Percentiles rank a stretch among this genome's conserved stretches.
phyloP scores from a whole-genome alignment of 2,797 vertebrate species.

The Odontamblyopus rebecca region DNA sequence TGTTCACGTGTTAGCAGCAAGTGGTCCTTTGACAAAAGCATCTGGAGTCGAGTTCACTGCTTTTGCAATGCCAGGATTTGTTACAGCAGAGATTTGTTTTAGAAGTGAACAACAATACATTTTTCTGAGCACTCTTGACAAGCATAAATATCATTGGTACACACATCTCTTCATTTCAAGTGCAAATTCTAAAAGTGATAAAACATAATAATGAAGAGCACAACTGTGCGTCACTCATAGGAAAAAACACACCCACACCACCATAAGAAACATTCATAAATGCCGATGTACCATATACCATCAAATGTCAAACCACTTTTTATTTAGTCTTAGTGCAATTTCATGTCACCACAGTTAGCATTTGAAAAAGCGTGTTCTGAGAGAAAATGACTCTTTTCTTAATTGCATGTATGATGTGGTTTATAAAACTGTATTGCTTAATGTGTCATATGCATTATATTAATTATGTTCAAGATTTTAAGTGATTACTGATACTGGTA shows the following conservation, averaged over 20 bases:
- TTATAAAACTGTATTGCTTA: too few relatives aligned
- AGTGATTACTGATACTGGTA: too few relatives aligned
- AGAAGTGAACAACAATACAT: constrained; percentile 60
- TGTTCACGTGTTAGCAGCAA: constrained; percentile 49
- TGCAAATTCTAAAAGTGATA: constrained; percentile 72
- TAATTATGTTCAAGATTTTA: too few relatives aligned
- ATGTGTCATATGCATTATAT: too few relatives aligned
- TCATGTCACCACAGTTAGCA: constrained; percentile 56
- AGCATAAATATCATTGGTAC: constrained; percentile 59
- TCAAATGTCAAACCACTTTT: constrained; percentile 59
- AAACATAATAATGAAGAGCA: constrained; percentile 66
- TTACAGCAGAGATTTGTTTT: constrained; percentile 51
- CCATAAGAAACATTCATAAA: constrained; percentile 68
- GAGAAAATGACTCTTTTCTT: neutral
- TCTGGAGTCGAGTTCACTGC: constrained; percentile 17
- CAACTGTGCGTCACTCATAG: constrained; percentile 65
- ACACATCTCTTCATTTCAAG: constrained; percentile 74
- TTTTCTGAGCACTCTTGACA: constrained; percentile 64
- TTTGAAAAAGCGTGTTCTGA: constrained; percentile 39
- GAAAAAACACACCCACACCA: constrained; percentile 62
- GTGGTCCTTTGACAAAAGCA: constrained; percentile 5
- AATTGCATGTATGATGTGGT: neutral
- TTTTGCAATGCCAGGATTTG: constrained; percentile 49
- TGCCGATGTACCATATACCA: constrained; percentile 59
- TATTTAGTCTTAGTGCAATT: constrained; percentile 75